Conservation (phyloP, 2,113 vertebrate genomes). For the Dicaeum eximium region DNA sequence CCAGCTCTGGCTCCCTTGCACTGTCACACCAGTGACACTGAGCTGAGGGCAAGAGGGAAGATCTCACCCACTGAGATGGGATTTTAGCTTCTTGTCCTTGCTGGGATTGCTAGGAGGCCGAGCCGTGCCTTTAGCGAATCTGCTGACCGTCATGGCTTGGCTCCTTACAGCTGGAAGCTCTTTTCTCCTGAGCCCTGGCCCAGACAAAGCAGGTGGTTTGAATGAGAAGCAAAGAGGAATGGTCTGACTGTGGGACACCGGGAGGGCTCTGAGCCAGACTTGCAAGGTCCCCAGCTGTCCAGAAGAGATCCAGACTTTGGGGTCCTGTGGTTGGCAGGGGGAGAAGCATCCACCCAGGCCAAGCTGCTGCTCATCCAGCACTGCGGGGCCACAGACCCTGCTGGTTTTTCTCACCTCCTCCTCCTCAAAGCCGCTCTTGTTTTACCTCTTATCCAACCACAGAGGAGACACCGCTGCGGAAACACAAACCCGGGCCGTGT, state of each 20-base stretch:
- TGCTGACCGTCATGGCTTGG: background rate
- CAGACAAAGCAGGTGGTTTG: background rate
- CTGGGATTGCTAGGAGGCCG: background rate
- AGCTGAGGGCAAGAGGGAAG: background rate
- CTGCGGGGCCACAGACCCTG: rapidly evolving
- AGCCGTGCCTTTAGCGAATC: background rate
- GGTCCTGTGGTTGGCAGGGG: background rate
- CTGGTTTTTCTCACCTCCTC: background rate
- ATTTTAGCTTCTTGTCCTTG: background rate
- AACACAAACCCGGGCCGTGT: rapidly evolving
- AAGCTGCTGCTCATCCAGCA: background rate
- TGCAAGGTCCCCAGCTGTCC: background rate
- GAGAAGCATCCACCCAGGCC: background rate
- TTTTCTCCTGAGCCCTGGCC: background rate
- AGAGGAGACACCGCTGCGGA: rapidly evolving
- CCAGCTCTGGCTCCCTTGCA: background rate
- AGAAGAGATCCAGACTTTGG: rapidly evolving
- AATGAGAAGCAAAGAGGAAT: background rate
- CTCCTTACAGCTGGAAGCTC: background rate
- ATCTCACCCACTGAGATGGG: background rate
- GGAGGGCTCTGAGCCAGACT: rapidly evolving
- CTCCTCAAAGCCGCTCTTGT: background rate
- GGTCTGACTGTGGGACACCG: background rate
- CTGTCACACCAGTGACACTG: background rate
- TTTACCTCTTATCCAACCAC: rapidly evolving